These are phyloP conservation scores for Malurus splendens DNA, from an alignment of 2,797 vertebrate genomes.

Conservation along the genomic window DNA sequence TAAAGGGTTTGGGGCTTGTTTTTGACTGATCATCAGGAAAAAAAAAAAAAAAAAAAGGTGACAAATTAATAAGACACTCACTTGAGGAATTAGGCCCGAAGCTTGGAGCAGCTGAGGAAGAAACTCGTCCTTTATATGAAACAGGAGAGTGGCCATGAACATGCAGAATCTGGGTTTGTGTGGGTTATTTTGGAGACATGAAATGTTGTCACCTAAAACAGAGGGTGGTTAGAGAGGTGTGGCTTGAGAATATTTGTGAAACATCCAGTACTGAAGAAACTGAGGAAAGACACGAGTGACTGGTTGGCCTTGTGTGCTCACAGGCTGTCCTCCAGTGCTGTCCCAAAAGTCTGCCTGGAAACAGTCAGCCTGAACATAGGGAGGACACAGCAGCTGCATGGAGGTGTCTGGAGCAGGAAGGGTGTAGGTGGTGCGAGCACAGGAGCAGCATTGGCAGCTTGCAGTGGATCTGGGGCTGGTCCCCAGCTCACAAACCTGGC, in stretches of 20 bases:
- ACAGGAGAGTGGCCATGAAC: background rate
- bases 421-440: background rate
- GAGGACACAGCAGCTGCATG: background rate
- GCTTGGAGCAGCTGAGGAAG: background rate
- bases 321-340: background rate
- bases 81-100: background rate
- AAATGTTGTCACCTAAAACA: background rate
- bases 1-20: background rate
- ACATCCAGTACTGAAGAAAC: background rate
- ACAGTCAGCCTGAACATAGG: fast-evolving
- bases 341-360: background rate
- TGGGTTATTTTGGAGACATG: background rate
- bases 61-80: background rate
- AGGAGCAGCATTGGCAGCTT: background rate
- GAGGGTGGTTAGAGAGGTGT: background rate
- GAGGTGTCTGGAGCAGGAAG: background rate
- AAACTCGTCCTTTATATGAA: background rate
- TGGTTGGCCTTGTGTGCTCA: background rate
- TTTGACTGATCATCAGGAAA: background rate
- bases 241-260: background rate
- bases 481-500: background rate
- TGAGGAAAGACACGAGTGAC: background rate
- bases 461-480: background rate
- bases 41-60: background rate
- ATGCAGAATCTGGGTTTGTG: fast-evolving